These are phyloP conservation scores for Cepphus grylle DNA, from an alignment of 2,113 vertebrate species.

Conservation along the genomic window DNA sequence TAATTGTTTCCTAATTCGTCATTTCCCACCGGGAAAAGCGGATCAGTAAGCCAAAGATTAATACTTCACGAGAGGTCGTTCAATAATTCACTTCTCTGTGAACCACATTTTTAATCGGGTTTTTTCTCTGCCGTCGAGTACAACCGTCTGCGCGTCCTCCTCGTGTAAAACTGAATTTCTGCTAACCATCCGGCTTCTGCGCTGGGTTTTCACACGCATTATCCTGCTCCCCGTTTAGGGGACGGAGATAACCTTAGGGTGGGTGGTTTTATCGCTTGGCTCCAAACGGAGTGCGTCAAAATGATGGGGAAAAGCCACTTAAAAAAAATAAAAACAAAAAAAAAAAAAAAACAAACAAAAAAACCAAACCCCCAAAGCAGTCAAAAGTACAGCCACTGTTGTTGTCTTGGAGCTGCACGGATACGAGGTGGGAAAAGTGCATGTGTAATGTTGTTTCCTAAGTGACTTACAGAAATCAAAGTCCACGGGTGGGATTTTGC, in stretches of 20 bases:
- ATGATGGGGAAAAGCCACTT: background rate
- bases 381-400: background rate
- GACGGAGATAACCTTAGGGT: background rate
- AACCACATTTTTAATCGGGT: fast-evolving
- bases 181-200: fast-evolving
- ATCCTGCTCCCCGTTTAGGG: background rate
- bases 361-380: no score
- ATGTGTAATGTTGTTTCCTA: background rate
- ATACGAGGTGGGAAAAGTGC: fast-evolving
- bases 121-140: fast-evolving
- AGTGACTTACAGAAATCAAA: background rate
- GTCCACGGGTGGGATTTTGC: background rate
- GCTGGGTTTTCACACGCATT: background rate
- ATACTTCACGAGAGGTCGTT: background rate
- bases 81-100: background rate
- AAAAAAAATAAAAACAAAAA: background rate
- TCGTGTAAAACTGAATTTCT: background rate
- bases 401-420: background rate
- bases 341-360: background rate
- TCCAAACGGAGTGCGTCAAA: background rate
- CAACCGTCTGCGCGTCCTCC: fast-evolving
- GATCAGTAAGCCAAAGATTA: background rate
- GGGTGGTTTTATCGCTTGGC: background rate
- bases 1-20: background rate
- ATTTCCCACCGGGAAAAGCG: fast-evolving